A percentile compares a stretch with the other conserved stretches of the same genome.
Conservation (phyloP, 2,797 vertebrate genomes). For the Gymnoscopelus microlampas region DNA sequence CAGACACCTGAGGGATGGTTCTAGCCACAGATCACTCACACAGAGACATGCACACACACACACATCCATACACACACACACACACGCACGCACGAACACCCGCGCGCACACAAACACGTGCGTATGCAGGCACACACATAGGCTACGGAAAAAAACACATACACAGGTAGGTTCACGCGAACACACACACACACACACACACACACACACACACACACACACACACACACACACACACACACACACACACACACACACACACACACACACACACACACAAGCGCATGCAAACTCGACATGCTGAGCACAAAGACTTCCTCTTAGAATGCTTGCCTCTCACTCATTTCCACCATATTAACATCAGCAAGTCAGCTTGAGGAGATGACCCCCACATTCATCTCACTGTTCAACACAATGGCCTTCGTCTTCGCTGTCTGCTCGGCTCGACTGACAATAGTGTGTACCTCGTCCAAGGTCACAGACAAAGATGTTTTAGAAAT, state of each 20-base stretch:
- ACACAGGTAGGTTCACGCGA: not conserved
- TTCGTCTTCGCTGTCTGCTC: conserved; percentile 49
- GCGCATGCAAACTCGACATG: conserved; percentile 6
- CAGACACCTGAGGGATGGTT: conserved; percentile 76
- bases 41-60: conserved; percentile 18
- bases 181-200: not conserved
- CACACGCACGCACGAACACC: conserved; percentile 21
- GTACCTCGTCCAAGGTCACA: conserved; percentile 71
- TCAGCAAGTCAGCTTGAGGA: conserved; percentile 67
- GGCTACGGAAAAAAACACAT: conserved; percentile 1
- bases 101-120: conserved; percentile 22
- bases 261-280: not conserved
- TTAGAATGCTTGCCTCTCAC: conserved; percentile 52
- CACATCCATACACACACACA: conserved; percentile 13
- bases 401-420: conserved; percentile 42
- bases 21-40: conserved; percentile 52
- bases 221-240: conserved; percentile 1
- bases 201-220: not conserved
- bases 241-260: conserved; percentile 3
- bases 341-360: conserved; percentile 60
- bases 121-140: conserved; percentile 18
- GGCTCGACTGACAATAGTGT: conserved; percentile 44
- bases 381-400: conserved; percentile 51
- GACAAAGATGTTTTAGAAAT: conserved; percentile 29
- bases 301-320: conserved; percentile 39